Evolutionary conservation across 2,888 invertebrate genomes (phyloP).

Genomic region (Uropetala carovei): DNA sequence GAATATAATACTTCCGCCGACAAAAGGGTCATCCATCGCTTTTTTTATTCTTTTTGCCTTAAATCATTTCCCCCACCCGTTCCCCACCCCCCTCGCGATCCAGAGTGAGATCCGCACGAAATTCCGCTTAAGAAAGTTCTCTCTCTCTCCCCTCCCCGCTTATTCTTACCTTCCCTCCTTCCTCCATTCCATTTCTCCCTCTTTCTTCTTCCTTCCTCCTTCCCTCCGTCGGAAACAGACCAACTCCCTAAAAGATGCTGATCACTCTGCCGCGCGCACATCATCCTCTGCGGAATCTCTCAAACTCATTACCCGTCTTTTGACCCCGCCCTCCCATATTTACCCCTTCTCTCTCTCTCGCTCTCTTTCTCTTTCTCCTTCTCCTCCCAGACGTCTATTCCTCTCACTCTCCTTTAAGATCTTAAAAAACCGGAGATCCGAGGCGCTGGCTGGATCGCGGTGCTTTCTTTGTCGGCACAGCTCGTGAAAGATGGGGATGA

Average conservation of each 20-base stretch:
- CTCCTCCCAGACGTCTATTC: too few species aligned
- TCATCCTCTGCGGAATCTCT: constrained; percentile 27
- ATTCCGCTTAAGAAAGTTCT: too few species aligned
- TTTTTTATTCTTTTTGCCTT: background rate
- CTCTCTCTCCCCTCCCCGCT: too few species aligned
- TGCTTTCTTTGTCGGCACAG: background rate
- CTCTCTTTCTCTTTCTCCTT: too few species aligned
- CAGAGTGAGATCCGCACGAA: background rate
- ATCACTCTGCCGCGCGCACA: background rate
- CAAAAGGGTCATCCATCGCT: background rate
- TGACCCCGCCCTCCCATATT: constrained; percentile 25
- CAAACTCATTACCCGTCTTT: constrained; percentile 18
- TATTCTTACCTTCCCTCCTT: too few species aligned
- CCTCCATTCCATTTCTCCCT: too few species aligned
- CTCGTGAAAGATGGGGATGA: background rate
- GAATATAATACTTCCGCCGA: background rate
- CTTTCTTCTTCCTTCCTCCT: background rate
- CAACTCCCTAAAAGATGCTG: constrained; percentile 6
- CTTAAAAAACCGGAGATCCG: background rate
- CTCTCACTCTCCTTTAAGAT: background rate
- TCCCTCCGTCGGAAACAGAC: background rate
- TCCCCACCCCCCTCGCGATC: background rate
- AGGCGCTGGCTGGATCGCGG: background rate
- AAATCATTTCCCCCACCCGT: background rate
- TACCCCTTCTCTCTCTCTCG: background rate